phyloP scores from a whole-genome alignment of 2,888 invertebrate species.

The Eremobia ochroleuca region DNA sequence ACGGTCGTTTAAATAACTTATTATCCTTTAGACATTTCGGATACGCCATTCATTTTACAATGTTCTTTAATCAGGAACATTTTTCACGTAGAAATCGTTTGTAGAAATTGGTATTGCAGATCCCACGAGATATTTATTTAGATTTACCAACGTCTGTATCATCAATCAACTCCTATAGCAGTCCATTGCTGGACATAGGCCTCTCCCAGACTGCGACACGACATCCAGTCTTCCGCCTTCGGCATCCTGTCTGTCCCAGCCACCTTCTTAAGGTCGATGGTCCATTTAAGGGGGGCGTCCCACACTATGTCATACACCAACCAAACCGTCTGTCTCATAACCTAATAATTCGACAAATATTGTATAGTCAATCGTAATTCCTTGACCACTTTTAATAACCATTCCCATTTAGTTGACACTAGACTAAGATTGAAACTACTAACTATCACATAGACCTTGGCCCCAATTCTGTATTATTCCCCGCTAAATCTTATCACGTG shows the following conservation, averaged over 20 bases:
- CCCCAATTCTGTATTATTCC: background rate
- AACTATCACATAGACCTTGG: background rate
- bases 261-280: background rate
- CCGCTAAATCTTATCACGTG: background rate
- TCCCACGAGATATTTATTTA: background rate
- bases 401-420: background rate
- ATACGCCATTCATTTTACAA: conserved; percentile 51
- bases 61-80: conserved; percentile 22
- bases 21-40: conserved; percentile 53
- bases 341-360: background rate
- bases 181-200: background rate
- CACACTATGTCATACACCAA: background rate
- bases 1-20: conserved; percentile 63
- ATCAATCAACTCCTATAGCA: background rate
- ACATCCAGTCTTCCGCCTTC: background rate
- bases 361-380: background rate
- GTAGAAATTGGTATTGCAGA: background rate
- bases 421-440: background rate
- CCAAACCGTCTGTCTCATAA: too few relatives aligned
- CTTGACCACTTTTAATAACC: background rate
- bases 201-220: background rate
- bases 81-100: conserved; percentile 36
- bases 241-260: background rate
- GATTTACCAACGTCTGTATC: background rate
- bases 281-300: background rate